Base-by-base conservation (phyloP, 2,888 invertebrate species). In the Clanis bilineata region DNA sequence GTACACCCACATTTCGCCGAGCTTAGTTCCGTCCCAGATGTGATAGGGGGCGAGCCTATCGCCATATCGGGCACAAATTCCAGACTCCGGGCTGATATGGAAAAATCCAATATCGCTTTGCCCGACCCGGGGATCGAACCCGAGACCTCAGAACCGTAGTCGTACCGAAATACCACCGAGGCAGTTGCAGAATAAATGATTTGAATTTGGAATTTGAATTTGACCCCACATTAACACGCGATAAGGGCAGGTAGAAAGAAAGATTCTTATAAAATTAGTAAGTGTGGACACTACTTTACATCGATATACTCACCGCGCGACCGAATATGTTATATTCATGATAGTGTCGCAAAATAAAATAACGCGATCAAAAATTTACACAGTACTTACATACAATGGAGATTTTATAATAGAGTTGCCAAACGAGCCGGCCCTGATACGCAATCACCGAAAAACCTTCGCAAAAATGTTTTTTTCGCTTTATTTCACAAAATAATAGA, bases 341-440 rank as follows among this genome's bases (percentile, higher is more conserved):
- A 47, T 51, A 51, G 32, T 51, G 32, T 21, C 28, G 28, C 28
- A 9, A 38, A 57, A 36, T 57, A 57, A 45, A 45, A 44, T 36
- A 36, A 45, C 15, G 45, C 22, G 23, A 45, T 45, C 23, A 43
- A 39, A 59, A 54, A 59, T 25, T 9, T 25, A 18, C 3, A 32
- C 32, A 9, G 18, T 18, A 32, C 51, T 51, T 32, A 18, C 51
- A 18, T 3, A n/a, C 9, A n/a, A 32, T 18, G 18, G 36, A 12
- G 10, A 18, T 21, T 28, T 47, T 51, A 4, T 51, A 51, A 32
- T 51, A 51, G 18, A 51, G 51, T 51, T 51, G 15, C 9, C 32
- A 41, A 36, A 18, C 18, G 41, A 41, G 41, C 7, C 18, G 7
- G 7, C 18, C 18, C 0, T 1, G 7, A 18, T 41, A 41, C 1